Evolutionary conservation across 1,140 invertebrate species (phyloP).

Genomic region (Acromyrmex charruanus): DNA sequence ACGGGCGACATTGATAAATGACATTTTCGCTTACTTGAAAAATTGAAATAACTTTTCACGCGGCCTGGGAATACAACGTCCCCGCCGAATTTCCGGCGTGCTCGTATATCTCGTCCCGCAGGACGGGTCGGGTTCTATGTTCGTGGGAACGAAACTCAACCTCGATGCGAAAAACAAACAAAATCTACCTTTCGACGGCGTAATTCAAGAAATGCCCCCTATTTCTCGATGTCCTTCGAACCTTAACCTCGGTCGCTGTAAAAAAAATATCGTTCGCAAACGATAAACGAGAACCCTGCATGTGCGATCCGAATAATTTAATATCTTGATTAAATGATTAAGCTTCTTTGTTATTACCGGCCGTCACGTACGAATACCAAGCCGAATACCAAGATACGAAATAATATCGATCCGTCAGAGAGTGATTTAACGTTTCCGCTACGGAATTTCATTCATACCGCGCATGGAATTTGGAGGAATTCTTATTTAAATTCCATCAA

Average conservation of each 20-base stretch:
- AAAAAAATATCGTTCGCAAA: slow-evolving; percentile 14
- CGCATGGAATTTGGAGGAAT: slow-evolving; percentile 19
- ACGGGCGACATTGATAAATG: slow-evolving; percentile 49
- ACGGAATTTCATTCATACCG: slow-evolving; percentile 57
- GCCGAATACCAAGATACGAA: slow-evolving; percentile 11
- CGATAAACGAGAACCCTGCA: neutral
- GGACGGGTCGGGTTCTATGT: slow-evolving; percentile 15
- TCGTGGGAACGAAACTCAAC: neutral
- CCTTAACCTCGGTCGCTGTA: no score
- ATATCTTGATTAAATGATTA: slow-evolving; percentile 17
- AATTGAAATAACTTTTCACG: slow-evolving; percentile 60
- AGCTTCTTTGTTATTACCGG: neutral
- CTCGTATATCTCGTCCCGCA: slow-evolving; percentile 50
- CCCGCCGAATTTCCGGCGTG: slow-evolving; percentile 51
- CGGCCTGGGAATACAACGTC: slow-evolving; percentile 42
- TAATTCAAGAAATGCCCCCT: slow-evolving; percentile 38
- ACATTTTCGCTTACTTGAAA: slow-evolving; percentile 50
- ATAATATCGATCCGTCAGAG: slow-evolving; percentile 47
- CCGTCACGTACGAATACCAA: neutral
- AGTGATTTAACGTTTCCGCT: neutral
- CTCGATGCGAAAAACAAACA: slow-evolving; percentile 44
- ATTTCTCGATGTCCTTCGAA: slow-evolving; percentile 15
- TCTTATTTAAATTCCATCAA: slow-evolving; percentile 57
- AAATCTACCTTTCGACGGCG: slow-evolving; percentile 39
- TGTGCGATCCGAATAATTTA: slow-evolving; percentile 32